These are phyloP conservation scores for Lutraria rhynchaena DNA, from an alignment of 1,140 invertebrate genomes.

Conservation along the genomic window DNA sequence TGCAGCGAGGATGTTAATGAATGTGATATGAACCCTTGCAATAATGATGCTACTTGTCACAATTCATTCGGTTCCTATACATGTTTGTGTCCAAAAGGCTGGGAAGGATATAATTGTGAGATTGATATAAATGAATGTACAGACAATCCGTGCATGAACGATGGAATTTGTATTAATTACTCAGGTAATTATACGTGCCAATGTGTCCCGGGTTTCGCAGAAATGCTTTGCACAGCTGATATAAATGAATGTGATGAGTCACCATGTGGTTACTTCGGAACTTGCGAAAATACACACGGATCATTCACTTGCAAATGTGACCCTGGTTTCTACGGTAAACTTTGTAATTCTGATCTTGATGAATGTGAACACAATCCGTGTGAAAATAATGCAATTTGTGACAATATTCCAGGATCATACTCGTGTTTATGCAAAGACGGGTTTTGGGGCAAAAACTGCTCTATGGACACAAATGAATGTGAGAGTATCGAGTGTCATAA, in stretches of 20 bases:
- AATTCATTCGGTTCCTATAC: constrained; percentile 35
- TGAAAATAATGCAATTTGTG: constrained; percentile 1
- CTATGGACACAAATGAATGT: constrained; percentile 84
- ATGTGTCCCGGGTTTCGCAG: constrained; percentile 3
- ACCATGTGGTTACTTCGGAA: constrained; percentile 45
- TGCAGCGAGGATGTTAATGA: constrained; percentile 30
- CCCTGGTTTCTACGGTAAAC: constrained; percentile 27
- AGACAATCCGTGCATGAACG: constrained; percentile 44
- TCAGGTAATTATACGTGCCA: constrained; percentile 3
- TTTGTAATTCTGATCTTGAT: constrained; percentile 37
- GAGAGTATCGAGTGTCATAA: constrained; percentile 42
- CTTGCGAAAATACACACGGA: constrained; percentile 37
- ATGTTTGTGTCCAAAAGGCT: constrained; percentile 51
- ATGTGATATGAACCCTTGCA: constrained; percentile 46
- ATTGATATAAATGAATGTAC: constrained; percentile 51
- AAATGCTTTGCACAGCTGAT: background rate
- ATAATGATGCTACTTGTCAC: constrained; percentile 50
- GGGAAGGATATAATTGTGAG: constrained; percentile 44
- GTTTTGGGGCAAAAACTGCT: constrained; percentile 95
- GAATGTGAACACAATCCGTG: constrained; percentile 3
- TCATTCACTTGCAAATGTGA: constrained; percentile 51
- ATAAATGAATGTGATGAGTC: constrained; percentile 52
- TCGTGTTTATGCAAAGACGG: constrained; percentile 87
- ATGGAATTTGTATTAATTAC: constrained; percentile 51
- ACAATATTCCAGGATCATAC: constrained; percentile 12